Evolutionary conservation across 2,888 invertebrate genomes (phyloP).

Genomic region (Graphium colonna): DNA sequence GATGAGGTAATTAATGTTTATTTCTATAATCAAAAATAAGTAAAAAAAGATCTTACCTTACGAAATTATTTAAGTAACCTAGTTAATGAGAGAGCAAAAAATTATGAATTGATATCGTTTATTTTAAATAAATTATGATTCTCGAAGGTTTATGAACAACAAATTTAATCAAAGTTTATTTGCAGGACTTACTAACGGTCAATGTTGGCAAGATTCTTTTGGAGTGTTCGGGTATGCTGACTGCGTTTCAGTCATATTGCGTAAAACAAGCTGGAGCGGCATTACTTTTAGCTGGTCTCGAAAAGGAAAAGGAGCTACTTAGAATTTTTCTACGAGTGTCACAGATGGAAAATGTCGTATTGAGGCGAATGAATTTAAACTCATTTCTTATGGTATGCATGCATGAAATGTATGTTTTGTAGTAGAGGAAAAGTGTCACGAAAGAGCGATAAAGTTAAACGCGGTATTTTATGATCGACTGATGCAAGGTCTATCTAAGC

Average conservation of each 20-base stretch:
- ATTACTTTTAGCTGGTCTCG: slow-evolving; percentile 91
- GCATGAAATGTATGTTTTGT: too few relatives aligned
- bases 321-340: slow-evolving; percentile 96
- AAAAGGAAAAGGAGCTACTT: slow-evolving; percentile 96
- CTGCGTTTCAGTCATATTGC: slow-evolving; percentile 97
- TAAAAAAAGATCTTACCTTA: too few relatives aligned
- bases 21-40: not conserved
- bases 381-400: slow-evolving; percentile 95
- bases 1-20: slow-evolving; percentile 74
- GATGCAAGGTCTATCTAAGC: too few relatives aligned
- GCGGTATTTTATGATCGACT: too few relatives aligned
- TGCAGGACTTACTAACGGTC: slow-evolving; percentile 89
- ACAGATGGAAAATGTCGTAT: slow-evolving; percentile 96
- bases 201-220: slow-evolving; percentile 94
- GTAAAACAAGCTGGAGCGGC: slow-evolving; percentile 95
- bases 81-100: too few relatives aligned
- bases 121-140: too few relatives aligned
- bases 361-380: slow-evolving; percentile 96
- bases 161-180: slow-evolving; percentile 28
- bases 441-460: too few relatives aligned
- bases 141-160: too few relatives aligned
- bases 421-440: too few relatives aligned
- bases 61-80: too few relatives aligned
- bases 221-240: slow-evolving; percentile 94
- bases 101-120: too few relatives aligned